phyloP scores from a whole-genome alignment of 2,113 vertebrate genomes.

The Bufo bufo region DNA sequence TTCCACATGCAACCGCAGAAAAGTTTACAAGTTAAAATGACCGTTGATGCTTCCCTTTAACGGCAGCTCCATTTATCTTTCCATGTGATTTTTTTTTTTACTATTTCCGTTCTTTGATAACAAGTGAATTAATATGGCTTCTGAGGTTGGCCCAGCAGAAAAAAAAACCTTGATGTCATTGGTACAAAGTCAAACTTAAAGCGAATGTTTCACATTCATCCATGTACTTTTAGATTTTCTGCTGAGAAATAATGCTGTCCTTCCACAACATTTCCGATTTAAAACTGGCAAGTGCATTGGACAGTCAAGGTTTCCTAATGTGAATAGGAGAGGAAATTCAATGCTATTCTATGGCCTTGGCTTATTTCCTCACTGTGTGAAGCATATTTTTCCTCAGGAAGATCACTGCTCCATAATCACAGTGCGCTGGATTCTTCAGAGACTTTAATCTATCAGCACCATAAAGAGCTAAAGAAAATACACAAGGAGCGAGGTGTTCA shows the following conservation, averaged over 20 bases:
- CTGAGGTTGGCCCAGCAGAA: neutral
- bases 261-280: constrained; percentile 62
- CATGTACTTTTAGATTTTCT: constrained; percentile 49
- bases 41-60: too few species aligned
- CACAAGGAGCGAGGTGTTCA: neutral
- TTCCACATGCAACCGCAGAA: too few species aligned
- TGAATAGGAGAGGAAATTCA: constrained; percentile 60
- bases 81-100: neutral
- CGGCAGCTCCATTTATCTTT: neutral
- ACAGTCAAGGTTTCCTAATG: constrained; percentile 62
- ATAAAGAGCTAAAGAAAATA: constrained; percentile 65
- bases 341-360: constrained; percentile 58
- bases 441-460: constrained; percentile 61
- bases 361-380: constrained; percentile 62
- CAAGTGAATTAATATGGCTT: neutral
- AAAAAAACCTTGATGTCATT: constrained; percentile 1
- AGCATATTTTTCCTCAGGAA: constrained; percentile 63
- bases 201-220: constrained; percentile 7
- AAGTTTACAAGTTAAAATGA: too few species aligned
- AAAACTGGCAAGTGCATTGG: constrained; percentile 58
- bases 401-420: constrained; percentile 61
- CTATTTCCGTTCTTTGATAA: neutral
- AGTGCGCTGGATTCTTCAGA: constrained; percentile 42
- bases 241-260: neutral
- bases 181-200: neutral